Evolutionary conservation across 1,140 invertebrate genomes (phyloP), one percentile per base, ranked within the genome.

Genomic region (Adelges cooleyi): DNA sequence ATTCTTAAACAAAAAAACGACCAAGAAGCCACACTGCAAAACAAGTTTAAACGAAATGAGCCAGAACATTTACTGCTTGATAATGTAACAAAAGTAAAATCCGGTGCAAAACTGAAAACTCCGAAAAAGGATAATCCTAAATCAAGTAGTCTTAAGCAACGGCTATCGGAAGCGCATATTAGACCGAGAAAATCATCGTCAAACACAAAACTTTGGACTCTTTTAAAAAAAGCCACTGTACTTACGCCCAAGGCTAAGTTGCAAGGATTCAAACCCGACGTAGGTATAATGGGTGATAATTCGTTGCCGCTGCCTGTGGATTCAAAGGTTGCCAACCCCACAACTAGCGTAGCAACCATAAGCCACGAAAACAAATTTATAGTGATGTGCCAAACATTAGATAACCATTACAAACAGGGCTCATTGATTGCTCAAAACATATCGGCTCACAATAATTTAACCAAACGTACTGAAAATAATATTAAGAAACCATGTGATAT

Each of bases 1-100:
- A 75, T 90, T 53, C 77, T 92, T 9, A 90, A 89, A 74, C 83
- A 86, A 11, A 90, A 88, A 74, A 85, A 86, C 72, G 87, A 89
- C 68, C 77, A 77, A 54, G 82, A 86, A 52, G 68, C 2, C 2
- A 9, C 22, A 10, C 18, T 13, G 27, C 23, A 27, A 62, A 62
- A 20, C 29, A 62, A 29, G 29, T 18, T 2, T 2, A 62, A 48
- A 6, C 42, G 44, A 13, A 6, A 20, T 3, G 56, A 48, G 10
- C 25, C 10, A 29, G 42, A 48, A 17, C n/a, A n/a, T n/a, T n/a
- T n/a, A n/a, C 10, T 22, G 3, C 8, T 20, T 1, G 53, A 56
- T 15, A 46, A 29, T 33, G 6, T 25, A 1, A n/a, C 25, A 2
- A 62, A 10, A 15, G 8, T 62, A 46, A 48, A 33, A n/a, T 48